These are phyloP conservation scores for Portunus trituberculatus DNA, from an alignment of 1,140 invertebrate genomes.

Conservation along the genomic window DNA sequence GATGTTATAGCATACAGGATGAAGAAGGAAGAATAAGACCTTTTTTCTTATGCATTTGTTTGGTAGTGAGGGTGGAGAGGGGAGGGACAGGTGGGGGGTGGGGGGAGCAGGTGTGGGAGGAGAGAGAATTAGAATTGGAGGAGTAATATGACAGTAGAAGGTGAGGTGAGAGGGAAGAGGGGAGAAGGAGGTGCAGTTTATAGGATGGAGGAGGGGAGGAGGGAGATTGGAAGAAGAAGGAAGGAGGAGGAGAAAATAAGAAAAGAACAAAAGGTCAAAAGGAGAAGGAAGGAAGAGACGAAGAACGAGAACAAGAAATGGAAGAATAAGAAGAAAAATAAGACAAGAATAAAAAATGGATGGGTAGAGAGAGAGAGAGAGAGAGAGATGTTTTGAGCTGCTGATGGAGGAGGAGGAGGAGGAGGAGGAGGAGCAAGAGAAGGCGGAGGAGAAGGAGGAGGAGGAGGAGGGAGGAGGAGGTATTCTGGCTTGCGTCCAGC, in stretches of 20 bases:
- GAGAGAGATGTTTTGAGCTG: not conserved
- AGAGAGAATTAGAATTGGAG: not conserved
- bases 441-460: not conserved
- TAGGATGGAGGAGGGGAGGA: not conserved
- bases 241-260: not conserved
- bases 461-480: not conserved
- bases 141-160: not conserved
- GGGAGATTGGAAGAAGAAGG: not conserved
- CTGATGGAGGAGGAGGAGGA: not conserved
- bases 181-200: not conserved
- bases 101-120: not conserved
- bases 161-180: not conserved
- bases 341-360: not conserved
- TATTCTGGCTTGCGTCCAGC: not conserved
- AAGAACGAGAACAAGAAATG: not conserved
- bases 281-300: not conserved
- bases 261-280: not conserved
- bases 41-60: too few relatives aligned
- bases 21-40: too few relatives aligned
- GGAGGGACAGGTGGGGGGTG: not conserved
- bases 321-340: not conserved
- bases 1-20: too few relatives aligned
- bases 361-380: not conserved
- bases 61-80: not conserved
- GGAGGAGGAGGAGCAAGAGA: not conserved